Percentiles rank a stretch among this genome's conserved stretches.
These are phyloP conservation scores for Liparis tanakae DNA, from an alignment of 2,797 vertebrate genomes.

Conservation along the genomic window DNA sequence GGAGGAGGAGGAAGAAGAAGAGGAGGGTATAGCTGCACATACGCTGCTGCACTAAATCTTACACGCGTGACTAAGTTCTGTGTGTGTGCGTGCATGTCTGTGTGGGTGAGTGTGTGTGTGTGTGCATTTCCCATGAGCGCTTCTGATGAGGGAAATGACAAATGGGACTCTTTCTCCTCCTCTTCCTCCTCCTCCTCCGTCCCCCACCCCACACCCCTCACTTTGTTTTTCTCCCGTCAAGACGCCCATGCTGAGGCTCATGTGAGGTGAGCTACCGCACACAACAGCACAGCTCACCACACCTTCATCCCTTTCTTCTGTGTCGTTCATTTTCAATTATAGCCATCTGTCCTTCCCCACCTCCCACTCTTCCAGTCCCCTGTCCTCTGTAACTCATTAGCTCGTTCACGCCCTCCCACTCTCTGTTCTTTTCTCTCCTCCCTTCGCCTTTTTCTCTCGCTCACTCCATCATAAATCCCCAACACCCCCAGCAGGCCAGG, in stretches of 20 bases:
- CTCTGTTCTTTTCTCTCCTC: conserved; percentile 41
- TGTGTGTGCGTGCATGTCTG: conserved; percentile 31
- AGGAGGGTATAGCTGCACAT: conserved; percentile 57
- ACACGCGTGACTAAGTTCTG: conserved; percentile 61
- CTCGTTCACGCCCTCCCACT: conserved; percentile 58
- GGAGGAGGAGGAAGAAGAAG: conserved; percentile 45
- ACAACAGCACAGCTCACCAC: conserved; percentile 15
- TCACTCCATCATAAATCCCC: conserved; percentile 73
- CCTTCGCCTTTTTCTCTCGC: conserved; percentile 39
- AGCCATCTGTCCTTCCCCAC: conserved; percentile 41
- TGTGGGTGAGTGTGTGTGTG: conserved; percentile 14
- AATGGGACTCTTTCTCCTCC: conserved; percentile 24
- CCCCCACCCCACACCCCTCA: not conserved
- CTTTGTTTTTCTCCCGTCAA: conserved; percentile 7
- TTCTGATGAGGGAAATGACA: conserved; percentile 37
- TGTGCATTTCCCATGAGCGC: conserved; percentile 30
- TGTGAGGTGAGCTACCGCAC: conserved; percentile 35
- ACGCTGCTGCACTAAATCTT: conserved; percentile 52
- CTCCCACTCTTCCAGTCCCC: conserved; percentile 51
- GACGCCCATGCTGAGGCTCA: not conserved
- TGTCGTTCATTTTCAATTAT: conserved; percentile 35
- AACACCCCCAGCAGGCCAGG: conserved; percentile 58
- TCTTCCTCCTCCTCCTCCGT: conserved; percentile 2
- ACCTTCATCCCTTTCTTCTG: conserved; percentile 18
- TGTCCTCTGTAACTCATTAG: conserved; percentile 63